A percentile compares a stretch with the other conserved stretches of the same genome.
Conservation (phyloP, 2,888 invertebrate genomes). For the Spilosoma lubricipeda region DNA sequence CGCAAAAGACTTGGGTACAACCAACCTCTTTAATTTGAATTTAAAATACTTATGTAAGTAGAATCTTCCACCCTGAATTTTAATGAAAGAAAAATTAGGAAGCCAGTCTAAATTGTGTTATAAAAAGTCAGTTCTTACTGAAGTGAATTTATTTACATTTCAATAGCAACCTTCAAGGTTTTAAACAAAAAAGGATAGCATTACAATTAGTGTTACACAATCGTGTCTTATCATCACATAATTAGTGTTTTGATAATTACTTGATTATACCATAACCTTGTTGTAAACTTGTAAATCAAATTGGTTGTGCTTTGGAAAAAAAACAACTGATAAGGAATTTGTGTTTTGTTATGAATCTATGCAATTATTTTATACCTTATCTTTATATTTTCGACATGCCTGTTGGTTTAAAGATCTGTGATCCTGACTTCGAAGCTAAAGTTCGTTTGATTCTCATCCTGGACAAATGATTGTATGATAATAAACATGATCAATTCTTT, state of each 20-base stretch:
- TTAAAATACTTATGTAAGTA: constrained; percentile 19
- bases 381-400: no score
- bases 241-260: constrained; percentile 3
- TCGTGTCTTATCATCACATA: background rate
- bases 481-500: no score
- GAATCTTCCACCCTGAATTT: constrained; percentile 21
- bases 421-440: no score
- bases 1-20: constrained; percentile 5
- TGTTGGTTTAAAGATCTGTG: no score
- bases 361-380: background rate
- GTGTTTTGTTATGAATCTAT: background rate
- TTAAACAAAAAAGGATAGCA: constrained; percentile 4
- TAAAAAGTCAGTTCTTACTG: constrained; percentile 12
- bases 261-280: background rate
- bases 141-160: constrained; percentile 19
- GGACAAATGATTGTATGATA: no score
- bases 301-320: background rate
- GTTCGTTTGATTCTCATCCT: no score
- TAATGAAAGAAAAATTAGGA: constrained; percentile 19
- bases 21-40: constrained; percentile 13
- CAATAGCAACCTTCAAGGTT: constrained; percentile 5
- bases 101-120: constrained; percentile 12
- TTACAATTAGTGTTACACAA: background rate
- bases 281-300: background rate
- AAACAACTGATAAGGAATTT: background rate